phyloP scores from a whole-genome alignment of 2,113 vertebrate genomes.

The Microcebus tavaratra region DNA sequence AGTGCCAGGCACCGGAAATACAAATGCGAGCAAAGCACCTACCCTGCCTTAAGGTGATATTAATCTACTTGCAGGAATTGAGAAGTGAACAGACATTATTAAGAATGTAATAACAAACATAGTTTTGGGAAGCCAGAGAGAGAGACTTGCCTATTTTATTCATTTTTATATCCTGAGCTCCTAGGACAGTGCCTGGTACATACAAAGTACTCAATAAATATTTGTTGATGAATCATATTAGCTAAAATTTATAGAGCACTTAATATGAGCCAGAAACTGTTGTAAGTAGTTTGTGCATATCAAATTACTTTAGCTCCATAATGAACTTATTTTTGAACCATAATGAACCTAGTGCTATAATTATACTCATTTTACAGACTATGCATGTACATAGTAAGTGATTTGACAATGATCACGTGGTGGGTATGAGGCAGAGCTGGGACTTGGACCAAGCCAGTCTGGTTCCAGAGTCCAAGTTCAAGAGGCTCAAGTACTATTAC shows the following conservation, averaged over 20 bases:
- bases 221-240: neutral
- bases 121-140: neutral
- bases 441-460: neutral
- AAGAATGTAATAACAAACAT: neutral
- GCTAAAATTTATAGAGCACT: neutral
- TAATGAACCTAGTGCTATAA: neutral
- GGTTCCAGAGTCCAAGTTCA: neutral
- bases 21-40: neutral
- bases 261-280: neutral
- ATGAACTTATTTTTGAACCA: neutral
- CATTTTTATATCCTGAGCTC: neutral
- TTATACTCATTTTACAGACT: neutral
- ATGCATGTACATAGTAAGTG: neutral
- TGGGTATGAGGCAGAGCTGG: neutral
- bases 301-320: neutral
- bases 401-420: neutral
- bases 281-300: neutral
- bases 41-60: neutral
- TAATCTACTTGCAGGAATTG: neutral
- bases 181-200: neutral
- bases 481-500: neutral
- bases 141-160: neutral
- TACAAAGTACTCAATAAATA: neutral
- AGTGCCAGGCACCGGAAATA: neutral
- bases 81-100: neutral